Evolutionary conservation across 1,140 invertebrate species (phyloP).

Genomic region (Dufourea novaeangliae): DNA sequence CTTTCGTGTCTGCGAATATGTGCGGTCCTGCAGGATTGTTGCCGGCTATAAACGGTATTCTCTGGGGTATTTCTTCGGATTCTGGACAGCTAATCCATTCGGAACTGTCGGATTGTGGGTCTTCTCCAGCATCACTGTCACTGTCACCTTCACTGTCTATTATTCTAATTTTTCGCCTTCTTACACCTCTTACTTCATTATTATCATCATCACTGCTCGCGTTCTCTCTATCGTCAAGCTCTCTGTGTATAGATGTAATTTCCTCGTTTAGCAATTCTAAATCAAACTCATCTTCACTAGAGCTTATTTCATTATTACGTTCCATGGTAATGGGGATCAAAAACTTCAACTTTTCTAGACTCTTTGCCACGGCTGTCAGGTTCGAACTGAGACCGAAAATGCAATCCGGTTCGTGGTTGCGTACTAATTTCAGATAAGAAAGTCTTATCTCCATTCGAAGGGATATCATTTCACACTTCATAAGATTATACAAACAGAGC

Average conservation of each 20-base stretch:
- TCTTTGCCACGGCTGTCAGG: slow-evolving; percentile 25
- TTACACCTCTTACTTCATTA: slow-evolving; percentile 31
- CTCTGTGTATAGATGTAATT: slow-evolving; percentile 36
- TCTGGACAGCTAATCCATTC: slow-evolving; percentile 33
- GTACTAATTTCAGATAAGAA: slow-evolving; percentile 32
- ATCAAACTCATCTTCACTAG: slow-evolving; percentile 39
- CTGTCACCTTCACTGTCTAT: slow-evolving; percentile 43
- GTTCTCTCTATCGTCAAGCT: slow-evolving; percentile 30
- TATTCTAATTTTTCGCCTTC: slow-evolving; percentile 36
- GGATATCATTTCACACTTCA: neutral
- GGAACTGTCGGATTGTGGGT: slow-evolving; percentile 33
- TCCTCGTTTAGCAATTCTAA: slow-evolving; percentile 38
- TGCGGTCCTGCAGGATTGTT: slow-evolving; percentile 33
- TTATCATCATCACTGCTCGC: slow-evolving; percentile 39
- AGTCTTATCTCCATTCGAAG: slow-evolving; percentile 30
- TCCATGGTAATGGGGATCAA: slow-evolving; percentile 40
- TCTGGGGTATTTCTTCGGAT: slow-evolving; percentile 36
- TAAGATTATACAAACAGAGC: too few species aligned
- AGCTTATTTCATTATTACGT: slow-evolving; percentile 31
- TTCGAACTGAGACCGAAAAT: slow-evolving; percentile 33
- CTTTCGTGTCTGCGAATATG: slow-evolving; percentile 7
- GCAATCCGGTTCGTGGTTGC: slow-evolving; percentile 26
- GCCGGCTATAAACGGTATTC: slow-evolving; percentile 44
- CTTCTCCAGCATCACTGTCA: slow-evolving; percentile 34
- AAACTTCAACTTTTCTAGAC: slow-evolving; percentile 32